phyloP scores from a whole-genome alignment of 2,113 vertebrate genomes.

The Fulica atra region DNA sequence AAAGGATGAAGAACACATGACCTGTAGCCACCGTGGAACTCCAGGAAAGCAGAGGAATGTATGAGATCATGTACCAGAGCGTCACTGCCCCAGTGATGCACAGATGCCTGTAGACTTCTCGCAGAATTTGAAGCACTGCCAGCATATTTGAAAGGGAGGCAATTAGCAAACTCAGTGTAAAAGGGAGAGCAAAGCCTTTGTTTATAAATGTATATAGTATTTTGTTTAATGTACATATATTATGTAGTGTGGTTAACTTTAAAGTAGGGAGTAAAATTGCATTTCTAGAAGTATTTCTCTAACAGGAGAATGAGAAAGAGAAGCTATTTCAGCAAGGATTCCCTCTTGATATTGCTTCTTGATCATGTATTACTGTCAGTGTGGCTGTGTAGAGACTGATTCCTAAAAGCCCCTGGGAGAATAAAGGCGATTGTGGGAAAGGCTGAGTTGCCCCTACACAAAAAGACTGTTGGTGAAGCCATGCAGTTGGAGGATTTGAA shows the following conservation, averaged over 20 bases:
- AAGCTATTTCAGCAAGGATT: not conserved
- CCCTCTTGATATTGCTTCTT: not conserved
- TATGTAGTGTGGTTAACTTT: not conserved
- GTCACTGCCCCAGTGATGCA: not conserved
- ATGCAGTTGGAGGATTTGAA: not conserved
- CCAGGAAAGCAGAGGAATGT: not conserved
- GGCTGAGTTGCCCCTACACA: fast-evolving
- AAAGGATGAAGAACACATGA: not conserved
- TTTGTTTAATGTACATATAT: not conserved
- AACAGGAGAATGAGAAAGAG: not conserved
- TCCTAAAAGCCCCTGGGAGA: not conserved
- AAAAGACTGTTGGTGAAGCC: not conserved
- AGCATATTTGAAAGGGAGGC: not conserved
- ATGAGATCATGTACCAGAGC: not conserved
- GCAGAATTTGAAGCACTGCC: not conserved
- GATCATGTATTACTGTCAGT: not conserved
- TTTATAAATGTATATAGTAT: not conserved
- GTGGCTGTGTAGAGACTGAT: not conserved
- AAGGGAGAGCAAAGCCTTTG: not conserved
- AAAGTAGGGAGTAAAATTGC: not conserved
- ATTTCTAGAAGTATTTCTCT: not conserved
- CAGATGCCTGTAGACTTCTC: not conserved
- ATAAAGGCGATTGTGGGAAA: not conserved
- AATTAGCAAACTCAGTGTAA: not conserved
- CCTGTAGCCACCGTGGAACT: not conserved